Evolutionary conservation across 2,888 invertebrate species (phyloP).

Genomic region (Molanna angustata): DNA sequence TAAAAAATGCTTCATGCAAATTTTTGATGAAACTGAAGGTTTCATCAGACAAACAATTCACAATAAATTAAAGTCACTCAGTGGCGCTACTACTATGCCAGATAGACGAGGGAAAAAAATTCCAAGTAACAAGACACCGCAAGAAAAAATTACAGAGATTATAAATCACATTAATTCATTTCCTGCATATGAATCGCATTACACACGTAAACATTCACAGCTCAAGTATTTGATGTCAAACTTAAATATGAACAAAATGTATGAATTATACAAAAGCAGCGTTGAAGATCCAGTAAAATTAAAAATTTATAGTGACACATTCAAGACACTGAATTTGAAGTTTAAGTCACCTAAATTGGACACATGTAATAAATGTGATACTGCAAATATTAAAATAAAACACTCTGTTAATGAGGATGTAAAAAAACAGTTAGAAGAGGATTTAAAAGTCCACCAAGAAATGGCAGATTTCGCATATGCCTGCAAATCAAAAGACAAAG

Average conservation of each 20-base stretch:
- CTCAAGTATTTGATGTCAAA: not conserved
- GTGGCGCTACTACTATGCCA: not conserved
- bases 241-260: not conserved
- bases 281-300: not conserved
- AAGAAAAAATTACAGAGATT: not conserved
- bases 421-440: not conserved
- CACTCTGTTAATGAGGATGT: not conserved
- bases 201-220: constrained; percentile 1
- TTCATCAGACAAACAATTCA: constrained; percentile 1
- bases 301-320: not conserved
- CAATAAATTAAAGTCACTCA: not conserved
- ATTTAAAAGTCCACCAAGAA: not conserved
- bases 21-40: constrained; percentile 6
- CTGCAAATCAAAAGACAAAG: not conserved
- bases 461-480: not conserved
- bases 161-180: constrained; percentile 5
- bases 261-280: not conserved
- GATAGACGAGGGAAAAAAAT: constrained; percentile 4
- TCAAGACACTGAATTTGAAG: not conserved
- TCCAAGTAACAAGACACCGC: not conserved
- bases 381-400: constrained; percentile 1
- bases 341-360: constrained; percentile 1
- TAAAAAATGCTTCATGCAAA: constrained; percentile 1
- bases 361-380: constrained; percentile 3
- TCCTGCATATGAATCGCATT: constrained; percentile 1